phyloP scores from a whole-genome alignment of 2,797 vertebrate species.

The Borostomias antarcticus region DNA sequence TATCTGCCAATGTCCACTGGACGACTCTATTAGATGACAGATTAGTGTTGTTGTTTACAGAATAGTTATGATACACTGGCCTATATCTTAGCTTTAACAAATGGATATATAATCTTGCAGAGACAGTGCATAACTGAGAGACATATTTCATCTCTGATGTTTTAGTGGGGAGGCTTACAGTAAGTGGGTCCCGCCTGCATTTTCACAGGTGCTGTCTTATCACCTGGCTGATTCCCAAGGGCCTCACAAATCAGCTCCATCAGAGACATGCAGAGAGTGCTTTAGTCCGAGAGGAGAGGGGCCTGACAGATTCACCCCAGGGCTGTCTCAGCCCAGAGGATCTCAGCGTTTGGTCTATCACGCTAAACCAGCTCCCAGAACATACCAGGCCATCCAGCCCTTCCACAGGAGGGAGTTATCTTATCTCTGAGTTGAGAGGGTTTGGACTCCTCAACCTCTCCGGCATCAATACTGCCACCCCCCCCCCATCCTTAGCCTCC shows the following conservation, averaged over 20 bases:
- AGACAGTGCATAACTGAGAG: neutral
- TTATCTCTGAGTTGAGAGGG: conserved; percentile 27
- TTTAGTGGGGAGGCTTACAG: conserved; percentile 2
- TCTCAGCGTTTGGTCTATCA: conserved; percentile 11
- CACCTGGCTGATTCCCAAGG: conserved; percentile 12
- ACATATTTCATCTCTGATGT: neutral
- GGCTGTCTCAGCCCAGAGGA: neutral
- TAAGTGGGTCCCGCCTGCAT: neutral
- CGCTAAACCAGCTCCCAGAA: conserved; percentile 10
- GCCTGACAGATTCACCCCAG: neutral
- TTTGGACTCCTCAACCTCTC: neutral
- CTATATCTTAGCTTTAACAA: neutral
- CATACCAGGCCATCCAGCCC: conserved; percentile 12
- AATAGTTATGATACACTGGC: neutral
- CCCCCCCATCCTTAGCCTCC: neutral
- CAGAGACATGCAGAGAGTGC: neutral
- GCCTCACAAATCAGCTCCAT: neutral
- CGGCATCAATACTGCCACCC: neutral
- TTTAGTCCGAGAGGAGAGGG: neutral
- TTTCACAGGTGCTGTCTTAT: conserved; percentile 6
- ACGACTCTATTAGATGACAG: neutral
- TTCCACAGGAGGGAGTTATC: conserved; percentile 17
- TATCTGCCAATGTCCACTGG: neutral
- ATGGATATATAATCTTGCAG: neutral
- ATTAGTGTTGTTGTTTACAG: neutral